A percentile compares a stretch with the other conserved stretches of the same genome.
phyloP scores from a whole-genome alignment of 1,140 invertebrate genomes.

The Drosophila biarmipes region DNA sequence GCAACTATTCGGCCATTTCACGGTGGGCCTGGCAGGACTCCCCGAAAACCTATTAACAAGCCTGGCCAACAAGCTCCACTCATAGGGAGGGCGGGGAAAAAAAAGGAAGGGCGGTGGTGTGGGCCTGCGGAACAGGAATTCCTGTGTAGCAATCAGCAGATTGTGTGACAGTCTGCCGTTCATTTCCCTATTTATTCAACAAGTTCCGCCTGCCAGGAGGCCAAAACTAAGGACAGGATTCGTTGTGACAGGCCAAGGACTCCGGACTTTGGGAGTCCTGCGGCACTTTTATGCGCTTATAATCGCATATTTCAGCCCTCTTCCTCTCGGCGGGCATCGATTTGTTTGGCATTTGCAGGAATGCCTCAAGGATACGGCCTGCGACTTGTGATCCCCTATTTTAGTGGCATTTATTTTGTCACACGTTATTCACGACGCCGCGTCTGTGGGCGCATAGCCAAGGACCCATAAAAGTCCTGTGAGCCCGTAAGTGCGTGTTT shows the following conservation, averaged over 20 bases:
- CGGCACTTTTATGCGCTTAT: conserved; percentile 70
- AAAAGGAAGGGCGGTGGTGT: neutral
- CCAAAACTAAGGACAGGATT: conserved; percentile 48
- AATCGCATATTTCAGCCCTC: conserved; percentile 61
- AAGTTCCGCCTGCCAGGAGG: conserved; percentile 54
- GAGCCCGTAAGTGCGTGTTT: conserved; percentile 75
- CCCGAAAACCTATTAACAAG: conserved; percentile 27
- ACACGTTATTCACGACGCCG: conserved; percentile 54
- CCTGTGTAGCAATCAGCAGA: conserved; percentile 70
- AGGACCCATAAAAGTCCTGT: conserved; percentile 45
- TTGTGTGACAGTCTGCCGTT: conserved; percentile 57
- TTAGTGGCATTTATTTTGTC: conserved; percentile 79
- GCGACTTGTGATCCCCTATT: conserved; percentile 59
- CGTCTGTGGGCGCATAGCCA: conserved; percentile 23
- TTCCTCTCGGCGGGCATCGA: conserved; percentile 51
- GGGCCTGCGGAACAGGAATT: conserved; percentile 47
- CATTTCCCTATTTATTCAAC: conserved; percentile 82
- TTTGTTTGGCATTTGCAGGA: conserved; percentile 76
- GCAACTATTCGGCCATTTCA: conserved; percentile 31
- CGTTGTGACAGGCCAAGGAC: conserved; percentile 49
- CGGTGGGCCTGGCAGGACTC: conserved; percentile 4
- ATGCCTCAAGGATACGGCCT: conserved; percentile 67
- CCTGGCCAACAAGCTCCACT: conserved; percentile 16
- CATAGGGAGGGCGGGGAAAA: neutral
- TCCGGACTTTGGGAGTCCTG: conserved; percentile 11